A percentile compares a stretch with the other conserved stretches of the same genome.
These are phyloP conservation scores for Athrips mouffetella DNA, from an alignment of 2,888 invertebrate genomes.

Conservation along the genomic window DNA sequence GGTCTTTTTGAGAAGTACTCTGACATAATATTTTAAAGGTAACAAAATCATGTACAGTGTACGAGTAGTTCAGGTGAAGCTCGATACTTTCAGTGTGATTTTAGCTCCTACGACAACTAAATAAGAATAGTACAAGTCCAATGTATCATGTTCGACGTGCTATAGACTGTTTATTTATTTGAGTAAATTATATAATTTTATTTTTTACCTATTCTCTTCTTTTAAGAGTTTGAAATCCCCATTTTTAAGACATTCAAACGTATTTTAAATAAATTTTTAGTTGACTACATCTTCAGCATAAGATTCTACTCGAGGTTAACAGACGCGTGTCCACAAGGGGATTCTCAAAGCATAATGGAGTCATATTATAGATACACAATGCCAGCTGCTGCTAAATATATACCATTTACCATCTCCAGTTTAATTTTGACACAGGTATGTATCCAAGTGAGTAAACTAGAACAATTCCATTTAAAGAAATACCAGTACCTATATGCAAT, in stretches of 20 bases:
- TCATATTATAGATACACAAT: constrained; percentile 13
- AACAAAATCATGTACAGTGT: too few species aligned
- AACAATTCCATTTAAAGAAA: neutral
- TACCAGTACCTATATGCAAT: too few species aligned
- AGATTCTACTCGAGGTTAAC: constrained; percentile 12
- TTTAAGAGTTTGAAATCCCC: neutral
- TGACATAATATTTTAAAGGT: too few species aligned
- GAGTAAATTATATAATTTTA: too few species aligned
- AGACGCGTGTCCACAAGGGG: constrained; percentile 4
- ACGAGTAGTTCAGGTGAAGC: too few species aligned
- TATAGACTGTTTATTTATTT: neutral
- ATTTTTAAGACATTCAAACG: neutral
- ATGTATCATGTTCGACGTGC: too few species aligned
- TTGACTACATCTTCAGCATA: constrained; percentile 3
- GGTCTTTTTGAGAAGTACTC: too few species aligned
- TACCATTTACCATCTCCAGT: neutral
- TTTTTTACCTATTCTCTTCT: too few species aligned
- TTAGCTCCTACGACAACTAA: too few species aligned
- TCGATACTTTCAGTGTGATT: too few species aligned
- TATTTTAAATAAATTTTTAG: constrained; percentile 1
- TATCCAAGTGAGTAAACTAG: neutral
- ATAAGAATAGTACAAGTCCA: too few species aligned
- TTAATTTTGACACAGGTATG: neutral
- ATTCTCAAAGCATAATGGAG: neutral
- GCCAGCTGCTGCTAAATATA: constrained; percentile 1